These are phyloP conservation scores for Lepidocolaptes lacrymiger DNA, from an alignment of 2,797 vertebrate genomes.

Conservation along the genomic window DNA sequence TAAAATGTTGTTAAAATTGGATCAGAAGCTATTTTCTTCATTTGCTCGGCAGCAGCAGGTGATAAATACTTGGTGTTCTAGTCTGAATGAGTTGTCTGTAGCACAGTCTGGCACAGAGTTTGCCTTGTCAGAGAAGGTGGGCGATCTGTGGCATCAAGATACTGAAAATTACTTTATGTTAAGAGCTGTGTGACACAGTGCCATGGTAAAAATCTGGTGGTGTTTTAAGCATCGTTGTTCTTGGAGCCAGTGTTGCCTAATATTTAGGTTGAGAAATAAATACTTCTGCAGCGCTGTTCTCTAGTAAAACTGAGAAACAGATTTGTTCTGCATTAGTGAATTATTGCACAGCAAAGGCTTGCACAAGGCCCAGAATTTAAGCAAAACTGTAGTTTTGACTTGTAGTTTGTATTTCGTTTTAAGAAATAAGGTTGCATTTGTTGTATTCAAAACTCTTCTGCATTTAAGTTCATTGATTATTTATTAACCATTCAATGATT, in stretches of 20 bases:
- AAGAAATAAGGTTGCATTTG: not conserved
- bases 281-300: not conserved
- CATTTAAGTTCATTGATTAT: not conserved
- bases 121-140: not conserved
- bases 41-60: not conserved
- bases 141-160: not conserved
- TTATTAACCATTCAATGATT: not conserved
- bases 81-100: not conserved
- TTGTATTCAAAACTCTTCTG: not conserved
- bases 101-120: not conserved
- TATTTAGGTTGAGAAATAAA: not conserved
- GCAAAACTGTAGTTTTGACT: not conserved
- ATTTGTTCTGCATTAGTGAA: not conserved
- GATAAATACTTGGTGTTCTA: not conserved
- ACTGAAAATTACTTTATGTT: not conserved
- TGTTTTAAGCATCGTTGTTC: not conserved
- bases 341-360: not conserved
- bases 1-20: not conserved
- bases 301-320: not conserved
- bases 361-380: not conserved
- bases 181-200: not conserved
- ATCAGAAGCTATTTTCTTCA: not conserved
- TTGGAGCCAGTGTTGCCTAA: not conserved
- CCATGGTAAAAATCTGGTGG: not conserved
- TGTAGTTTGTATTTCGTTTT: not conserved